A percentile compares a stretch with the other conserved stretches of the same genome.
Evolutionary conservation across 1,140 invertebrate genomes (phyloP).

Genomic region (Arctopsyche grandis): DNA sequence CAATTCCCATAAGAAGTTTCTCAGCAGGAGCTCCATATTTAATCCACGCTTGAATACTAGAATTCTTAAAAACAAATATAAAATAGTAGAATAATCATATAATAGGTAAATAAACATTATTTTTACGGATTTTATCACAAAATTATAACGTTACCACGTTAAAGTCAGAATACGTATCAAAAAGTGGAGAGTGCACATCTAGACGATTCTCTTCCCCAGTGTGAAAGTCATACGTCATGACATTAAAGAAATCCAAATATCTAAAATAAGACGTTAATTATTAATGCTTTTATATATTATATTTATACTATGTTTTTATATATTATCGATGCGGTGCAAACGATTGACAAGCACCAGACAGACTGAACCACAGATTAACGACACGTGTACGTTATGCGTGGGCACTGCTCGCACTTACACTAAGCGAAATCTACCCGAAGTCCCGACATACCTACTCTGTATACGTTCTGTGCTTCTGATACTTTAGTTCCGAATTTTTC

Average conservation of each 20-base stretch:
- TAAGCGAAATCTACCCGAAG: too few species aligned
- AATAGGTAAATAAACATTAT: neutral
- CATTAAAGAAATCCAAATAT: slow-evolving; percentile 73
- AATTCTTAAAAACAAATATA: slow-evolving; percentile 52
- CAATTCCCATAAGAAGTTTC: slow-evolving; percentile 76
- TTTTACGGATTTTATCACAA: neutral
- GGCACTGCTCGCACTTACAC: too few species aligned
- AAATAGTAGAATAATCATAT: too few species aligned
- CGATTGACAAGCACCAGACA: too few species aligned
- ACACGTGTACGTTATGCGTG: too few species aligned
- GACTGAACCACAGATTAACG: too few species aligned
- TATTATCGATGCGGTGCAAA: too few species aligned
- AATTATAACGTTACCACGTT: slow-evolving; percentile 57
- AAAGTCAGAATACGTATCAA: slow-evolving; percentile 44
- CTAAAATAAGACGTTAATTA: slow-evolving; percentile 51
- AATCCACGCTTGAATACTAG: slow-evolving; percentile 59
- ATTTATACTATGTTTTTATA: too few species aligned
- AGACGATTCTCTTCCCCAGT: slow-evolving; percentile 73
- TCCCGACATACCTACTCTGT: too few species aligned
- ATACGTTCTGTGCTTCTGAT: too few species aligned
- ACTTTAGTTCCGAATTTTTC: too few species aligned
- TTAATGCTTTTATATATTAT: too few species aligned
- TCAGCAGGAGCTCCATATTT: slow-evolving; percentile 66
- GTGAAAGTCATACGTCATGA: slow-evolving; percentile 79
- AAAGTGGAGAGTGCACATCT: slow-evolving; percentile 70